phyloP scores from a whole-genome alignment of 2,113 vertebrate genomes.

The Gopherus evgoodei region DNA sequence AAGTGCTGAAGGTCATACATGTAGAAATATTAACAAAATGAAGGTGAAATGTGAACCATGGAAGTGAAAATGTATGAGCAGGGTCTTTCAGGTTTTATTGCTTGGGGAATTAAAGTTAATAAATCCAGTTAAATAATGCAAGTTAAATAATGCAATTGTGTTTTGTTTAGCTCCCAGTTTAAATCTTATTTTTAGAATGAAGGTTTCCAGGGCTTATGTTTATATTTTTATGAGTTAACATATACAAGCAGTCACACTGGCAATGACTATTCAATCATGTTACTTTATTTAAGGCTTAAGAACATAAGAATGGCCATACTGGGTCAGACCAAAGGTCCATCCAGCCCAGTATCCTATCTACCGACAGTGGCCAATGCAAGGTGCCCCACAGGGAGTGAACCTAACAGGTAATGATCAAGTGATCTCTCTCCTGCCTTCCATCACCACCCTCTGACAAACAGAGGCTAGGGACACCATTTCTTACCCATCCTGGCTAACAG shows the following conservation, averaged over 20 bases:
- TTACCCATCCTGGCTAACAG: no score
- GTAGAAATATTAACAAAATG: background rate
- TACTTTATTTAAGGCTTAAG: background rate
- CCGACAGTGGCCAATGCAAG: no score
- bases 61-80: background rate
- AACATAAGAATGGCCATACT: no score
- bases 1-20: background rate
- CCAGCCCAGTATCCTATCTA: no score
- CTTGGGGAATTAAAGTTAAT: background rate
- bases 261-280: background rate
- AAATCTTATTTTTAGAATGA: background rate
- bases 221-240: background rate
- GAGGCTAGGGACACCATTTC: no score
- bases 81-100: background rate
- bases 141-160: background rate
- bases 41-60: background rate
- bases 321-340: no score
- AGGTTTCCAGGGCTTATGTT: background rate
- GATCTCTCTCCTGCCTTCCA: no score
- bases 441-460: no score
- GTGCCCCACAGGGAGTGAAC: no score
- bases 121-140: background rate
- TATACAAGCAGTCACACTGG: background rate
- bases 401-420: no score
- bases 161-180: background rate